Conservation (phyloP, 2,797 vertebrate species). For the Gymnoscopelus braueri region DNA sequence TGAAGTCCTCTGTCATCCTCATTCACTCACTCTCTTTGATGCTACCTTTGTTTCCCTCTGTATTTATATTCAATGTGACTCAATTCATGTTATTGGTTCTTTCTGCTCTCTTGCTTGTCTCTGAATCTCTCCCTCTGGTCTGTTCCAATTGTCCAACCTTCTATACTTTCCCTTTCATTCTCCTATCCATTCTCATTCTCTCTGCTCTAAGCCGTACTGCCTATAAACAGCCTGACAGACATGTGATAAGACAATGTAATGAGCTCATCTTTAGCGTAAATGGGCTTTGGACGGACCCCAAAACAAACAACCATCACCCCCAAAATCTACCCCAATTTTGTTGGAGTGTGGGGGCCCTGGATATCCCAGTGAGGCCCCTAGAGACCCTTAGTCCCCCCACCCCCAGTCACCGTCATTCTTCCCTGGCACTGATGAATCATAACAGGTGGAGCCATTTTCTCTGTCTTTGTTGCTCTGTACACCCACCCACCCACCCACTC, state of each 20-base stretch:
- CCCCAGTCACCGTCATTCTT: conserved; percentile 50
- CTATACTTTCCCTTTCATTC: not conserved
- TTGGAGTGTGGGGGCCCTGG: conserved; percentile 13
- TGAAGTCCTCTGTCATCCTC: too few relatives aligned
- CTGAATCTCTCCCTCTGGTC: not conserved
- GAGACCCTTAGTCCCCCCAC: conserved; percentile 27
- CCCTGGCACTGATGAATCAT: conserved; percentile 65
- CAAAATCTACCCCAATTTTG: conserved; percentile 20
- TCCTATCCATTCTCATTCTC: not conserved
- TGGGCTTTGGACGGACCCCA: conserved; percentile 39
- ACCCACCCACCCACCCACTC: not conserved
- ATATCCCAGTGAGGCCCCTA: conserved; percentile 24
- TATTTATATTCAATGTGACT: too few relatives aligned
- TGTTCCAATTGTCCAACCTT: too few relatives aligned
- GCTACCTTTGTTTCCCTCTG: too few relatives aligned
- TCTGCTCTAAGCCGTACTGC: conserved; percentile 14
- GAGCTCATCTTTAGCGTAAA: conserved; percentile 54
- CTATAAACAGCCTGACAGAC: conserved; percentile 11
- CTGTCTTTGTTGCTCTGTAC: conserved; percentile 33
- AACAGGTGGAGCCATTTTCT: conserved; percentile 74
- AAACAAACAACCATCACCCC: conserved; percentile 55
- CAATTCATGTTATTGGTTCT: too few relatives aligned
- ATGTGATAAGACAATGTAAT: conserved; percentile 44
- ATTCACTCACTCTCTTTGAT: too few relatives aligned
- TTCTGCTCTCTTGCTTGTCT: too few relatives aligned